Percentiles rank a stretch among this genome's conserved stretches.
Evolutionary conservation across 2,797 vertebrate species (phyloP).

Genomic region (Columba guinea): DNA sequence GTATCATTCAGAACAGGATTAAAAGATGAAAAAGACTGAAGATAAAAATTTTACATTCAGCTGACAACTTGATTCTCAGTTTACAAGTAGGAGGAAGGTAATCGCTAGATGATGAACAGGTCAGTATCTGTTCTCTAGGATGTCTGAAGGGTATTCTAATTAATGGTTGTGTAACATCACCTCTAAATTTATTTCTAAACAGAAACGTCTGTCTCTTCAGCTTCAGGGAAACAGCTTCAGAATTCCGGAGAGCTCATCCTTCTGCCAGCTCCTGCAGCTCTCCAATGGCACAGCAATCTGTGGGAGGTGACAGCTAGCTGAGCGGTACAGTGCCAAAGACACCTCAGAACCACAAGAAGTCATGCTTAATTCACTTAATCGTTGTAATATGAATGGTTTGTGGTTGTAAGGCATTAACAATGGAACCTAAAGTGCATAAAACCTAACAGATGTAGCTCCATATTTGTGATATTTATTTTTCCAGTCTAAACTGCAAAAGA

Average conservation of each 20-base stretch:
- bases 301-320: neutral
- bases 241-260: neutral
- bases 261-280: neutral
- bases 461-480: neutral
- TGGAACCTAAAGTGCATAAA: neutral
- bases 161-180: neutral
- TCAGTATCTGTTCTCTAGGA: neutral
- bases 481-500: neutral
- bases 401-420: neutral
- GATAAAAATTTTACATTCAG: neutral
- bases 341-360: neutral
- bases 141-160: constrained; percentile 10
- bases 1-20: neutral
- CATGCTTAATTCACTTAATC: neutral
- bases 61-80: neutral
- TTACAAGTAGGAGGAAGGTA: neutral
- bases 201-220: neutral
- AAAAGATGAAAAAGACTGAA: neutral
- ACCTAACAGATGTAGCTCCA: neutral
- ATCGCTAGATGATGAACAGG: neutral
- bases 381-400: neutral
- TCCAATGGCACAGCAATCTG: neutral
- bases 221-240: neutral
- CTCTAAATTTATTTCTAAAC: neutral
- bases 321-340: neutral